phyloP scores from a whole-genome alignment of 1,140 invertebrate species.

The Scaptomyza hsui region DNA sequence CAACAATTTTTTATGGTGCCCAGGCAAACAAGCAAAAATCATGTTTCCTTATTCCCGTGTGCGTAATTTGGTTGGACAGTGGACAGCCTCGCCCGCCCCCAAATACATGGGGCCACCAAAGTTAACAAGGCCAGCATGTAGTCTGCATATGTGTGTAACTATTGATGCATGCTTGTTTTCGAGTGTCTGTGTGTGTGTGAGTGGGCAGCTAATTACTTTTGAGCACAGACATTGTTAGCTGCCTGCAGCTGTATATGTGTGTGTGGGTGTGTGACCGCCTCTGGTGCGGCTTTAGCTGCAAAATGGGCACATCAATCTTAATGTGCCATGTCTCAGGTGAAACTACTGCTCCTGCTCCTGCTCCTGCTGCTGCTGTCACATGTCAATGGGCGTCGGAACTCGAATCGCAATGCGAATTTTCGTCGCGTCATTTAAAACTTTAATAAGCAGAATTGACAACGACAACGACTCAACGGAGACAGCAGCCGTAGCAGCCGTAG shows the following conservation, averaged over 20 bases:
- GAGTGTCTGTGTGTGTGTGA: constrained; percentile 12
- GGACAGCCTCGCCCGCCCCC: background rate
- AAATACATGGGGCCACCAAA: constrained; percentile 54
- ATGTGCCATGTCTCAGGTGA: constrained; percentile 72
- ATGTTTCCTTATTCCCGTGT: constrained; percentile 82
- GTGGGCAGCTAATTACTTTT: constrained; percentile 73
- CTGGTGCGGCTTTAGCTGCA: constrained; percentile 26
- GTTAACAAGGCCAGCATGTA: constrained; percentile 51
- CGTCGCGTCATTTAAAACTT: constrained; percentile 80
- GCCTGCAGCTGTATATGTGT: constrained; percentile 8
- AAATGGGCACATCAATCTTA: constrained; percentile 78
- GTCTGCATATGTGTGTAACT: constrained; percentile 21
- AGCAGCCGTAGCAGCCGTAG: constrained; percentile 9
- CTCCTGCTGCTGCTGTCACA: constrained; percentile 24
- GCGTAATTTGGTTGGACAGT: constrained; percentile 68
- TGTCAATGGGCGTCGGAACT: constrained; percentile 56
- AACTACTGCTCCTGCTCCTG: constrained; percentile 4
- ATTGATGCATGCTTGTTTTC: background rate
- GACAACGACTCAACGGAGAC: constrained; percentile 33
- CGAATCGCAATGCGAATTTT: constrained; percentile 70
- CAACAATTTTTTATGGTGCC: constrained; percentile 77
- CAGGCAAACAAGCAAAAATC: constrained; percentile 77
- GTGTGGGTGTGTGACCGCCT: constrained; percentile 14
- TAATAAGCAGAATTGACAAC: constrained; percentile 80
- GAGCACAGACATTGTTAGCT: constrained; percentile 51